A percentile compares a stretch with the other conserved stretches of the same genome.
Evolutionary conservation across 2,888 invertebrate species (phyloP).

Genomic region (Andrena marginata): DNA sequence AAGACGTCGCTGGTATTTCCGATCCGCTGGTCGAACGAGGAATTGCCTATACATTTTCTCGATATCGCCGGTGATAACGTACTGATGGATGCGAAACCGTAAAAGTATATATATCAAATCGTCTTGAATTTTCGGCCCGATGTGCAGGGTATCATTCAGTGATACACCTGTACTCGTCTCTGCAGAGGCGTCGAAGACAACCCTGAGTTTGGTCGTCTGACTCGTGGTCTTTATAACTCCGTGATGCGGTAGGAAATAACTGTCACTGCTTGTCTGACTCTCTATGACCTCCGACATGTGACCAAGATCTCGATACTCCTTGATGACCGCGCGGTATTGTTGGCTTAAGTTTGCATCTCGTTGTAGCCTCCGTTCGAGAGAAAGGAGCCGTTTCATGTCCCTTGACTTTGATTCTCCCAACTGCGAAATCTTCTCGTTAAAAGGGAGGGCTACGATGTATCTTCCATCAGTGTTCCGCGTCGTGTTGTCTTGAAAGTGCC

Average conservation of each 20-base stretch:
- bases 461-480: not conserved
- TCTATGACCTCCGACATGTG: not conserved
- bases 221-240: not conserved
- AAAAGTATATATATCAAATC: not conserved
- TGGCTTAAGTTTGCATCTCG: not conserved
- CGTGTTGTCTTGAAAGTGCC: not conserved
- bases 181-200: too few species aligned
- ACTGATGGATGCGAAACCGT: not conserved
- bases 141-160: conserved; percentile 10
- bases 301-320: not conserved
- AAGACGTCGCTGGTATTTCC: not conserved
- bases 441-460: not conserved
- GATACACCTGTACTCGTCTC: not conserved
- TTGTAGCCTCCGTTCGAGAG: too few species aligned
- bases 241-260: conserved; percentile 26
- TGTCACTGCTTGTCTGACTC: not conserved
- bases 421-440: not conserved
- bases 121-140: conserved; percentile 22
- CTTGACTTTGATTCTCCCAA: not conserved
- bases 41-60: conserved; percentile 4
- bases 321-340: too few species aligned
- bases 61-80: too few species aligned
- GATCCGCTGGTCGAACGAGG: not conserved
- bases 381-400: too few species aligned
- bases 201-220: conserved; percentile 12